Base-by-base conservation (phyloP, 1,140 invertebrate genomes). In the Episyrphus balteatus region DNA sequence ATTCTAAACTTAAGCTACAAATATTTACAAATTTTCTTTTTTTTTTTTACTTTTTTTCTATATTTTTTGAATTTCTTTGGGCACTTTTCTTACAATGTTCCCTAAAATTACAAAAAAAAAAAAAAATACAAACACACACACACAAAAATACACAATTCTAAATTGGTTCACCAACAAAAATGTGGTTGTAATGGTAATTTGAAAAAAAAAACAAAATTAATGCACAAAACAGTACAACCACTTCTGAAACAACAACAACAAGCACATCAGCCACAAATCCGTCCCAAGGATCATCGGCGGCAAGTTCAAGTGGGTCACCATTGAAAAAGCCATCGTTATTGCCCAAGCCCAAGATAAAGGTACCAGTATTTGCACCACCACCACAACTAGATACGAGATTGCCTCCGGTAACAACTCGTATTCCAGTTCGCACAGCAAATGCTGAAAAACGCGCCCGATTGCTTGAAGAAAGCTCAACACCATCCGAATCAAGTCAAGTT, bases 341-440 rank as follows among this genome's bases (percentile, higher is more conserved):
- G 52, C 63, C 63, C 18, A 66, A 66, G 56, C 63, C 63, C 54
- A 66, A 66, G 60, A 61, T 66, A 52, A 66, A 63, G 58, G 61
- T 66, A 41, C 32, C 17, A 46, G 15, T 37, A 14, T 37, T 37
- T 37, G 14, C 14, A 40, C 34, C 48, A 47, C 30, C 45, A 45
- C 11, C 17, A 41, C 32, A 42, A 21, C 37, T 39, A 18, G 17
- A 38, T 14, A n/a, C 43, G 14, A 19, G 36, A 44, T 18, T 30
- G 42, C 15, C 13, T 36, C 21, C 12, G 21, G 26, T n/a, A 21
- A n/a, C 55, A 46, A 68, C 64, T 52, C 59, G 66, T 38, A 68
- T 68, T 44, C 66, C 66, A 17, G 52, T 68, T 44, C 61, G 65
- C 36, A 68, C 62, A n/a, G 46, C 63, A 26, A 66, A 67, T 42